A percentile compares a stretch with the other conserved stretches of the same genome.
Evolutionary conservation across 2,888 invertebrate species (phyloP).

Genomic region (Sericinus montela): DNA sequence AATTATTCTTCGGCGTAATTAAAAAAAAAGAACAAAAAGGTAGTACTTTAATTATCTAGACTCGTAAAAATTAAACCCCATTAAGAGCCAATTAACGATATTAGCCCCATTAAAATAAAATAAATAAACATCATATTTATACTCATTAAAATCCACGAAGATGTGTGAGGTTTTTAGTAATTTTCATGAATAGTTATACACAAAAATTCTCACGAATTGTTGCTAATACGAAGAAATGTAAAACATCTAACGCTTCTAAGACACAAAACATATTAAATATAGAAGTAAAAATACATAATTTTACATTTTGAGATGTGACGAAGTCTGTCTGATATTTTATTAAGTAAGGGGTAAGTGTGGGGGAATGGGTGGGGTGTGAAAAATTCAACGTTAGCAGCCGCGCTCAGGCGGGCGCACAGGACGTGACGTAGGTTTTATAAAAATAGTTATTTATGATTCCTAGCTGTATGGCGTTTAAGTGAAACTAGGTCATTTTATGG

Average conservation of each 20-base stretch:
- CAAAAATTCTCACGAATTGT: no score
- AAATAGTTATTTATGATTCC: conserved; percentile 43
- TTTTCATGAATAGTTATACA: no score
- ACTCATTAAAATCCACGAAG: no score
- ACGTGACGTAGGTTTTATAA: conserved; percentile 43
- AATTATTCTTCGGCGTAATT: no score
- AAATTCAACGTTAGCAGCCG: conserved; percentile 53
- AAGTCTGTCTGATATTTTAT: conserved; percentile 67
- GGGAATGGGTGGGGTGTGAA: conserved; percentile 47
- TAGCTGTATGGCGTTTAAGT: conserved; percentile 16
- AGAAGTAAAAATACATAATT: conserved; percentile 17
- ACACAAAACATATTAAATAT: conserved; percentile 5
- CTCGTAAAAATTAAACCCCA: no score
- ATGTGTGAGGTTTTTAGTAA: no score
- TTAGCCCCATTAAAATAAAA: no score
- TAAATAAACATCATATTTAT: no score
- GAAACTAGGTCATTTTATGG: conserved; percentile 12
- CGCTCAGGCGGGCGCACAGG: conserved; percentile 37
- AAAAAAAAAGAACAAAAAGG: no score
- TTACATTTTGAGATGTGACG: conserved; percentile 55
- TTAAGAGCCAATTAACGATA: no score
- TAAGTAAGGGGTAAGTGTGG: conserved; percentile 41
- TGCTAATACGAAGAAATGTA: background rate
- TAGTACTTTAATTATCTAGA: no score
- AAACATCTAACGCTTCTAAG: background rate